Base-by-base conservation (phyloP, 2,888 invertebrate species). In the Trypoxylon attenuatum region DNA sequence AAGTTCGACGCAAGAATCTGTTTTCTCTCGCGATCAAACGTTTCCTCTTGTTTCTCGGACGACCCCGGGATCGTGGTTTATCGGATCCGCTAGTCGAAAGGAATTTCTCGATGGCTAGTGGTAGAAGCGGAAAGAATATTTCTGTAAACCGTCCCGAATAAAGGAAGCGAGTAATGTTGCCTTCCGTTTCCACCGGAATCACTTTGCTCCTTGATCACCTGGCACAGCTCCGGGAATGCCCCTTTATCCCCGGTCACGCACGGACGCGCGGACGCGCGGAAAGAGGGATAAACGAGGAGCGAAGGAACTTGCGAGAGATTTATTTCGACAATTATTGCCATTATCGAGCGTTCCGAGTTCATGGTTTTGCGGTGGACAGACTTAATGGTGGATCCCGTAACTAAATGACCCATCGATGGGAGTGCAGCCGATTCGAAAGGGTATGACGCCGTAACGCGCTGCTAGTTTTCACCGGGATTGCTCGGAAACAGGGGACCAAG, bases 341-440 rank as follows among this genome's bases (percentile, higher is more conserved):
- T 19, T 33, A 33, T 21, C 18, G 16, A 19, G 33, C 19, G 33
- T 49, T 19, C 21, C 10, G 19, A 33, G 33, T 33, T 10, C 10
- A 33, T 33, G 33, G 33, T 33, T 33, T 33, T 13, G 33, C 33
- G 13, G 43, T 53, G 29, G 27, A 27, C 21, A 19, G 45, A 45
- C 54, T 54, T 54, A 54, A 54, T 54, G 54, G 54, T 19, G 45
- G 54, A 54, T 45, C 21, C 45, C 43, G 33, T 27, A 29, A 21
- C 43, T 54, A 54, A 54, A 54, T 54, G 54, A 46, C 54, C 54
- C 23, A 46, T 46, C 53, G 27, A 43, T 43, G 53, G 53, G 43
- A 42, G 38, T 38, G 21, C 38, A 15, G 53, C 18, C 8, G 33
- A 33, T 33, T 42, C 42, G 42, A 42, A 10, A 13, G 41, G 41